phyloP scores from a whole-genome alignment of 2,888 invertebrate genomes.

The Tiphia femorata region DNA sequence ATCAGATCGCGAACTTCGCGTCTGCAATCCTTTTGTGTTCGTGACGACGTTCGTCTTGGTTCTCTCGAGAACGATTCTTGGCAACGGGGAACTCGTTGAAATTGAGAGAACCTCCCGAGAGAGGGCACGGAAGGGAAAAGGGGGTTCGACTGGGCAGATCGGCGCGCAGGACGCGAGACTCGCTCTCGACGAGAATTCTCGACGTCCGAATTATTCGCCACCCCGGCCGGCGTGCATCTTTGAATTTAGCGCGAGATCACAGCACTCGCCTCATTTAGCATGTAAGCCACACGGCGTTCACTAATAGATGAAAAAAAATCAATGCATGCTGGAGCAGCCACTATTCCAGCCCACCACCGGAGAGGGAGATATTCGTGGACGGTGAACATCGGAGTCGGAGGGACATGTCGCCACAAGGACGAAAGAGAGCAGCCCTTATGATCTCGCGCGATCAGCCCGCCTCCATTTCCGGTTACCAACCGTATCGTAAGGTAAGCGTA shows the following conservation, averaged over 20 bases:
- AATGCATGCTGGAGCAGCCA: constrained; percentile 60
- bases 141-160: not conserved
- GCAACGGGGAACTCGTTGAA: constrained; percentile 30
- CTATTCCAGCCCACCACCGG: constrained; percentile 70
- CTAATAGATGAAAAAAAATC: constrained; percentile 19
- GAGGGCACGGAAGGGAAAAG: not conserved
- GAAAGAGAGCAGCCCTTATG: constrained; percentile 79
- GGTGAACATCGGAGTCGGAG: constrained; percentile 83
- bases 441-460: constrained; percentile 72
- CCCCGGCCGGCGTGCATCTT: constrained; percentile 44
- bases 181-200: too few relatives aligned
- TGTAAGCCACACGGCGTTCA: constrained; percentile 41
- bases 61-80: constrained; percentile 32
- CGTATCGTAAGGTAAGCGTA: constrained; percentile 69
- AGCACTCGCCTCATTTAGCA: constrained; percentile 51
- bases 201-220: too few relatives aligned
- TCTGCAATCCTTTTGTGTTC: not conserved
- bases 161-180: not conserved
- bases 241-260: constrained; percentile 47
- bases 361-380: constrained; percentile 71
- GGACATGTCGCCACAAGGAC: constrained; percentile 86
- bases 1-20: not conserved
- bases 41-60: not conserved
- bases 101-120: not conserved
- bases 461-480: constrained; percentile 63